Evolutionary conservation across 2,113 vertebrate species (phyloP).

Genomic region (Mesocricetus auratus): DNA sequence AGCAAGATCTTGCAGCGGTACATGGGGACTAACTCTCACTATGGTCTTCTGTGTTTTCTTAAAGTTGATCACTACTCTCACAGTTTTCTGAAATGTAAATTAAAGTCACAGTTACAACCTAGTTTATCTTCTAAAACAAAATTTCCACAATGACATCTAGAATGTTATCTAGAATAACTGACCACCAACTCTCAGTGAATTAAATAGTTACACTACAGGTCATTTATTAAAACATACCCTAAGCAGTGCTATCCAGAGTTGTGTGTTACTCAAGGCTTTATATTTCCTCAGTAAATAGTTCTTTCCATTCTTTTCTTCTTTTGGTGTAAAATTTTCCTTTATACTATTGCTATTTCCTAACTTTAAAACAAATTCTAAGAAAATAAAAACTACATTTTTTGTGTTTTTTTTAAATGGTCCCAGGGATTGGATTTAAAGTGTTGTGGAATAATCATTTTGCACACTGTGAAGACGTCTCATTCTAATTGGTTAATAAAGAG

Average conservation of each 20-base stretch:
- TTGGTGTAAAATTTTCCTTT: slow-evolving; percentile 41
- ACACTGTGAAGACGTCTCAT: too few species aligned
- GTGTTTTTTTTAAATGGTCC: background rate
- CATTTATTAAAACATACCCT: background rate
- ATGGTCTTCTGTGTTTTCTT: slow-evolving; percentile 97
- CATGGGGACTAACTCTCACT: slow-evolving; percentile 93
- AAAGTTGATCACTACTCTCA: slow-evolving; percentile 97
- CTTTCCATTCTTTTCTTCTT: background rate
- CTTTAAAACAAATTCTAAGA: slow-evolving; percentile 52
- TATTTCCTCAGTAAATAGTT: background rate
- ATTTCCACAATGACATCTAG: background rate
- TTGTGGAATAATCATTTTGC: too few species aligned
- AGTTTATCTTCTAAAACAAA: slow-evolving; percentile 1
- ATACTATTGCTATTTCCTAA: slow-evolving; percentile 31
- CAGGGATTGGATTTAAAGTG: background rate
- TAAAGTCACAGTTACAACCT: slow-evolving; percentile 11
- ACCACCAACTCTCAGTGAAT: slow-evolving; percentile 93
- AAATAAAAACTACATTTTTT: background rate
- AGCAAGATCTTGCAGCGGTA: slow-evolving; percentile 90
- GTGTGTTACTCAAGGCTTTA: background rate
- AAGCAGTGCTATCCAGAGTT: background rate
- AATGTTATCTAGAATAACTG: slow-evolving; percentile 70
- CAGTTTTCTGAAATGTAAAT: slow-evolving; percentile 91
- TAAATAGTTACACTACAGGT: slow-evolving; percentile 4
- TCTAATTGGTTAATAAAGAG: too few species aligned